A percentile compares a stretch with the other conserved stretches of the same genome.
Evolutionary conservation across 2,888 invertebrate species (phyloP).

Genomic region (Endomychus coccineus): DNA sequence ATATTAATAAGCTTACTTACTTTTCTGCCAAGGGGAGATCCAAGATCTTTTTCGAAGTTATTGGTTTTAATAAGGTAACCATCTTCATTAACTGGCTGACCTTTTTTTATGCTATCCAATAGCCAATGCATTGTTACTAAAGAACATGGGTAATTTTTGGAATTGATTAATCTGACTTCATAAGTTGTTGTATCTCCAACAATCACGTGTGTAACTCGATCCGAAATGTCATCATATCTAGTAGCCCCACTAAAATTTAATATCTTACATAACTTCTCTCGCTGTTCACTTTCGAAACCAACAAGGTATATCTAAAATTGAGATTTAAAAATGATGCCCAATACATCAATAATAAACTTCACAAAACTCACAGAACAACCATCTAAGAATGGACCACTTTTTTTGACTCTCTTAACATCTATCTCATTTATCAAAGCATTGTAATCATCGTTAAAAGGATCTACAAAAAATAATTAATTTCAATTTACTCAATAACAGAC

Average conservation of each 20-base stretch:
- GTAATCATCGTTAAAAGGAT: too few relatives aligned
- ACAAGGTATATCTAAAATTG: conserved; percentile 55
- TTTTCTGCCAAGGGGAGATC: conserved; percentile 56
- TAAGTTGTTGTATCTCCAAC: conserved; percentile 53
- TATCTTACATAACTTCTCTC: conserved; percentile 62
- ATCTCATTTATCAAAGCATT: conserved; percentile 45
- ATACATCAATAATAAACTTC: too few relatives aligned
- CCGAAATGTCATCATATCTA: conserved; percentile 66
- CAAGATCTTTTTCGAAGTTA: conserved; percentile 21
- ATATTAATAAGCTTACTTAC: too few relatives aligned
- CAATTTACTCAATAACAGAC: too few relatives aligned
- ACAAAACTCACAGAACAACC: conserved; percentile 76
- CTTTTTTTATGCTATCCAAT: conserved; percentile 59
- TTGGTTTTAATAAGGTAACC: conserved; percentile 29
- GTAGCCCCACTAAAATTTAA: conserved; percentile 78
- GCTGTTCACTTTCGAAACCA: conserved; percentile 55
- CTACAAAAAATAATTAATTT: too few relatives aligned
- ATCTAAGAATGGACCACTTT: conserved; percentile 76
- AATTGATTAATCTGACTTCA: conserved; percentile 42
- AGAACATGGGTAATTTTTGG: conserved; percentile 32
- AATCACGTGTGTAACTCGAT: conserved; percentile 74
- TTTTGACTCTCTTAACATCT: conserved; percentile 60
- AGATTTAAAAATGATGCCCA: conserved; percentile 2
- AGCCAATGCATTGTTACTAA: conserved; percentile 71
- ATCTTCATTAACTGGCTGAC: conserved; percentile 52